Percentiles rank a stretch among this genome's conserved stretches.
These are phyloP conservation scores for Morone chrysops DNA, from an alignment of 2,113 vertebrate genomes.

Conservation along the genomic window DNA sequence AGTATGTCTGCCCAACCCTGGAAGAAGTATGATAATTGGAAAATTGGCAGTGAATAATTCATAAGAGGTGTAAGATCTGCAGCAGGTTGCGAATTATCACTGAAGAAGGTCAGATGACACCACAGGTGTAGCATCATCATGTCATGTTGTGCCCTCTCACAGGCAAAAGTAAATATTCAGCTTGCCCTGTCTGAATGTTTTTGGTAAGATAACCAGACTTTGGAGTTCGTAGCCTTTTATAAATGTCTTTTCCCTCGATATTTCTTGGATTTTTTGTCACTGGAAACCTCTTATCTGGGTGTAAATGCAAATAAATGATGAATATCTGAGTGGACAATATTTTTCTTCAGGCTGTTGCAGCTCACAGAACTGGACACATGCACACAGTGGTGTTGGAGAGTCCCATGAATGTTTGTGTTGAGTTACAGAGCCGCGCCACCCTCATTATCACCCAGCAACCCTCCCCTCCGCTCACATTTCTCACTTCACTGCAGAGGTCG, in stretches of 20 bases:
- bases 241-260: background rate
- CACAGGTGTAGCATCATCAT: constrained; percentile 22
- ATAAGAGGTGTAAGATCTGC: constrained; percentile 48
- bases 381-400: background rate
- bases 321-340: background rate
- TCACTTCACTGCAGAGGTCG: constrained; percentile 55
- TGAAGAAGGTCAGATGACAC: constrained; percentile 39
- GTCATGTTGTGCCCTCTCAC: background rate
- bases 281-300: background rate
- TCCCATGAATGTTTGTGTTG: constrained; percentile 48
- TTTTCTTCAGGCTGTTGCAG: background rate
- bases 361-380: too few species aligned
- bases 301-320: background rate
- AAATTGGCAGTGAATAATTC: constrained; percentile 67
- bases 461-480: constrained; percentile 55
- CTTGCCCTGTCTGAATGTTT: background rate
- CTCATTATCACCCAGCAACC: constrained; percentile 69
- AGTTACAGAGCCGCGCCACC: constrained; percentile 48
- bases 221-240: background rate
- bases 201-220: background rate
- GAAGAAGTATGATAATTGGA: constrained; percentile 65
- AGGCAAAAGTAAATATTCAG: constrained; percentile 19
- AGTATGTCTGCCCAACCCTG: constrained; percentile 29
- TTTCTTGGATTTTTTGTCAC: background rate
- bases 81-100: constrained; percentile 40